Percentiles rank a stretch among this genome's conserved stretches.
These are phyloP conservation scores for Xenopus petersii DNA, from an alignment of 2,797 vertebrate genomes.

Conservation along the genomic window DNA sequence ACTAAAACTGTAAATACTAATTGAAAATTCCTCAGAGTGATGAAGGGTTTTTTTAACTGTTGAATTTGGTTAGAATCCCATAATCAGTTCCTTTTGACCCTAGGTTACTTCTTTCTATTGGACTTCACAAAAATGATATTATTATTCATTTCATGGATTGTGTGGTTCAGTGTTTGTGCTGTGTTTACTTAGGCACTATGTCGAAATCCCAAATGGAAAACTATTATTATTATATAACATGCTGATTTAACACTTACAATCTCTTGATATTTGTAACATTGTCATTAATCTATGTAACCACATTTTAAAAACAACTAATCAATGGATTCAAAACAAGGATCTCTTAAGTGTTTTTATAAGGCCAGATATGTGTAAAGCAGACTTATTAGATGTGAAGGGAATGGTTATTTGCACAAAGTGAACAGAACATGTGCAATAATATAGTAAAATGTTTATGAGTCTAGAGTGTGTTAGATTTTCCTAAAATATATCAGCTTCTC, in stretches of 20 bases:
- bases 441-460: slow-evolving; percentile 83
- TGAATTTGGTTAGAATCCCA: slow-evolving; percentile 6
- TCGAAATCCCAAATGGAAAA: slow-evolving; percentile 18
- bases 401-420: slow-evolving; percentile 80
- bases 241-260: slow-evolving; percentile 19
- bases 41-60: not conserved
- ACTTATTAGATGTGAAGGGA: slow-evolving; percentile 83
- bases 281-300: slow-evolving; percentile 62
- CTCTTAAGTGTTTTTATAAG: slow-evolving; percentile 74
- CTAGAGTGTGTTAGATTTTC: slow-evolving; percentile 81
- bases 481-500: slow-evolving; percentile 82
- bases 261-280: slow-evolving; percentile 42
- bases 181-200: not conserved
- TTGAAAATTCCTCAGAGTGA: not conserved
- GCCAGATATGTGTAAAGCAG: slow-evolving; percentile 78
- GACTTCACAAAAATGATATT: not conserved
- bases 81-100: not conserved
- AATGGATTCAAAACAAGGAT: slow-evolving; percentile 69
- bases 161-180: not conserved
- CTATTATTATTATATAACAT: not conserved
- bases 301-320: slow-evolving; percentile 71
- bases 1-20: not conserved
- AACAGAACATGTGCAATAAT: slow-evolving; percentile 82
- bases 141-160: not conserved
- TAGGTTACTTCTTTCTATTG: not conserved